Base-by-base conservation (phyloP, 2,113 vertebrate species). In the Upupa epops region DNA sequence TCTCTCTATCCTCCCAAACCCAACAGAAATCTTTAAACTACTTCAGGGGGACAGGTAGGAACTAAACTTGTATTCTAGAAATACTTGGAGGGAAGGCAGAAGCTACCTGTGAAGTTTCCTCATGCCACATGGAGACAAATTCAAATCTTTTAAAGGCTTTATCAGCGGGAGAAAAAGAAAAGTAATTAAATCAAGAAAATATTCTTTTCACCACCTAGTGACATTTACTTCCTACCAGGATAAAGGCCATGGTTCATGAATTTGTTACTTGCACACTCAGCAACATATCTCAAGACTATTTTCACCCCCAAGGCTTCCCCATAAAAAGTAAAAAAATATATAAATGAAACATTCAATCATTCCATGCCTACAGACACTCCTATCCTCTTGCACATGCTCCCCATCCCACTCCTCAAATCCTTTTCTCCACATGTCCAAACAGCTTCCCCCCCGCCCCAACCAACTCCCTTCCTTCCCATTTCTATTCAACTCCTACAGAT, bases 351-450 rank as follows among this genome's bases (percentile, higher is more conserved):
- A 15, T 18, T 21, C 6, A 45, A 9, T 17, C 3, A 11, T n/a
- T 42, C 15, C 25, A 18, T 4, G 3, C 40, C 55, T 72, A 61
- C 15, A 80, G 32, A 73, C n/a, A 61, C 22, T 70, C 17, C 6
- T 11, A 5, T 65, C 26, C 28, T 61, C 51, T 77, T 77, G 13
- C 21, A 73, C 0, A 2, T 51, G 17, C 12, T 55, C 37, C 42
- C 5, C 13, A 46, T 28, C 15, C 28, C 6, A 45, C 1, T 1
- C 32, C 5, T 11, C 0, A 1, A 72, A 34, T 36, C 2, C 36
- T 87, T 71, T 52, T 59, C 52, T 71, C n/a, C 46, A 20, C 25
- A 21, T 58, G 61, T 24, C 20, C 8, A 74, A 80, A 61, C 29
- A 85, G 7, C 77, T 79, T 42, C 24, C 3, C 0, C 32, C 6